Evolutionary conservation across 2,888 invertebrate genomes (phyloP), one percentile per base, ranked within the genome.

Genomic region (Branchipolynoe longqiensis): DNA sequence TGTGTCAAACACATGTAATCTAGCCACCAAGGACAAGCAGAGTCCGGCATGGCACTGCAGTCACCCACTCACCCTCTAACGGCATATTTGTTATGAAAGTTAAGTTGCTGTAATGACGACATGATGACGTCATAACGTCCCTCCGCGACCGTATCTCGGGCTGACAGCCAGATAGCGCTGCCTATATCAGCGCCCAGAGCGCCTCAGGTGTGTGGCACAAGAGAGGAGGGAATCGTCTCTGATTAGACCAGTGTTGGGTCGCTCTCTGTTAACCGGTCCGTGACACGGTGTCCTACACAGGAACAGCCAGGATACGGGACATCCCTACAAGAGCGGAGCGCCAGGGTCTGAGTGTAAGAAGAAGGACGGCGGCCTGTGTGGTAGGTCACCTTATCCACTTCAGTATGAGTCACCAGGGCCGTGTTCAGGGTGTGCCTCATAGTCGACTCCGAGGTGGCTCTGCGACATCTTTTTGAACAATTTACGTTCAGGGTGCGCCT

Each of bases 301-400:
- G 25, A 78, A 78, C 25, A n/a, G 48, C 4, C 78, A 28, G 4
- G 78, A 78, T 54, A 28, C 22, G 28, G 78, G 48, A 22, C 41
- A 48, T 6, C 78, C 78, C 31, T 78, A 41, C 28, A 1, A 41
- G 22, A 48, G 31, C n/a, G 78, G 78, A 1, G 2, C 78, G 4
- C 14, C 18, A 40, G 41, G 78, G 28, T 25, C 48, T 1, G 25
- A 78, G 3, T 78, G 78, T 28, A 78, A 78, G 33, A 78, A 2
- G 48, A 48, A 48, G 18, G 54, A 4, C 0, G 54, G 48, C 48
- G 31, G 54, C 3, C 78, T 78, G 4, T 78, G 78, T n/a, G 78
- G 78, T 78, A 78, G n/a, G 78, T 12, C 62, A 62, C 25, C n/a
- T n/a, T n/a, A n/a, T n/a, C n/a, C n/a, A n/a, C n/a, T n/a, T n/a